Percentiles rank a stretch among this genome's conserved stretches.
Conservation (phyloP, 2,888 invertebrate genomes). For the Leucania comma region DNA sequence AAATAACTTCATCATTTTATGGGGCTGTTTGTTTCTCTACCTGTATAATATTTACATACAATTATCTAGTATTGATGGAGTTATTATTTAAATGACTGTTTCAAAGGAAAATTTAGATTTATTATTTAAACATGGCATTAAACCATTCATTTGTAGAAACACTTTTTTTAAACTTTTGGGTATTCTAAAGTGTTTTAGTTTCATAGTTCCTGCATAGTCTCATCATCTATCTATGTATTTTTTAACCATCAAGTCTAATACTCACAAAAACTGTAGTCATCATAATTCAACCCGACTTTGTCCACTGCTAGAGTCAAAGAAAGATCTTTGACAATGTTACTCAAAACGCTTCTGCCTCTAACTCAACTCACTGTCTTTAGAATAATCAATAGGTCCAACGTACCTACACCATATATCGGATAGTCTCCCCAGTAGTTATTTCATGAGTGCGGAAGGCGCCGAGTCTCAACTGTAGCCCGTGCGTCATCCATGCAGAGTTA, state of each 20-base stretch:
- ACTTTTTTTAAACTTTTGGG: not conserved
- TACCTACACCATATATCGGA: not conserved
- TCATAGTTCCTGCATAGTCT: not conserved
- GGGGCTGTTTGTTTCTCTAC: slow-evolving; percentile 41
- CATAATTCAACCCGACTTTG: not conserved
- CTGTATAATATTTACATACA: slow-evolving; percentile 43
- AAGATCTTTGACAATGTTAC: not conserved
- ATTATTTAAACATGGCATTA: slow-evolving; percentile 6
- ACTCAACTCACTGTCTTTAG: not conserved
- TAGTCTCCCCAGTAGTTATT: slow-evolving; percentile 30
- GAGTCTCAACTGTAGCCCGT: slow-evolving; percentile 44
- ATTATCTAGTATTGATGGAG: slow-evolving; percentile 34
- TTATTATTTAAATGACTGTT: slow-evolving; percentile 39
- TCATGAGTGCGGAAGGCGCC: slow-evolving; percentile 65
- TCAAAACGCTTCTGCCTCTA: not conserved
- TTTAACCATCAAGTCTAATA: no score
- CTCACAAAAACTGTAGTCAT: not conserved
- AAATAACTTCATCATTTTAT: slow-evolving; percentile 50
- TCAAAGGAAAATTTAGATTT: slow-evolving; percentile 31
- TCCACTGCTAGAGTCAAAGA: not conserved
- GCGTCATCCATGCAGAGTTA: slow-evolving; percentile 51
- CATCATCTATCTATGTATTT: no score
- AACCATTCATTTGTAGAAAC: no score
- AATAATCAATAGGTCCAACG: not conserved
- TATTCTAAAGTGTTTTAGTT: not conserved